Base-by-base conservation (phyloP, 2,888 invertebrate genomes). In the Pollenia labialis region DNA sequence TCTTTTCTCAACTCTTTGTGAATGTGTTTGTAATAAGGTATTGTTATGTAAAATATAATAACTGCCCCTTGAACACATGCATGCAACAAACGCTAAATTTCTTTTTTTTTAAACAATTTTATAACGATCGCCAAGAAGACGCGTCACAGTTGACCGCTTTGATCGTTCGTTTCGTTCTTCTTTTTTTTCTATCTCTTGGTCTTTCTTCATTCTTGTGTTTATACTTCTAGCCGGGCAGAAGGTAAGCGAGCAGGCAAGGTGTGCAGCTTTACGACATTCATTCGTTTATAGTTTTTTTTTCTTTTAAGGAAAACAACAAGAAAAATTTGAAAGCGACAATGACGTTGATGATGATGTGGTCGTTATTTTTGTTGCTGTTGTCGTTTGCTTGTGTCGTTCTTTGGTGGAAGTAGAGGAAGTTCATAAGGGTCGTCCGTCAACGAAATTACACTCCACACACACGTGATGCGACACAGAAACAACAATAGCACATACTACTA, bases 91-190 rank as follows among this genome's bases (percentile, higher is more conserved):
- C 46, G 32, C 23, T 77, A 46, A 48, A 56, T 76, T 62, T 32
- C 46, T 58, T 56, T 44, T 68, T 48, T 16, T 62, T 62, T 23
- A 44, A 44, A 72, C 52, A 82, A 40, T 80, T 64, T 81, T 64
- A 60, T 87, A 80, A 87, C 56, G 74, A 88, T 86, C 81, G 84
- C 60, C 86, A 84, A 54, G 79, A 88, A 86, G 88, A 88, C 84
- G 79, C 86, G 86, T 86, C 88, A 88, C 85, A 86, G 84, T 88
- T 88, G 88, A 84, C 81, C 88, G 88, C 86, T 81, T 81, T 79
- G 81, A 81, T 83, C 74, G 85, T 83, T 83, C 74, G 85, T 83
- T 84, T 84, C 72, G 46, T 48, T 56, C 44, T 71, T 85, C 56
- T 58, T 62, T 2, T 16, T 18, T 68, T 50, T 69, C 18, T 71